A percentile compares a stretch with the other conserved stretches of the same genome.
Conservation (phyloP, 2,797 vertebrate genomes). For the Pelochelys cantorii region DNA sequence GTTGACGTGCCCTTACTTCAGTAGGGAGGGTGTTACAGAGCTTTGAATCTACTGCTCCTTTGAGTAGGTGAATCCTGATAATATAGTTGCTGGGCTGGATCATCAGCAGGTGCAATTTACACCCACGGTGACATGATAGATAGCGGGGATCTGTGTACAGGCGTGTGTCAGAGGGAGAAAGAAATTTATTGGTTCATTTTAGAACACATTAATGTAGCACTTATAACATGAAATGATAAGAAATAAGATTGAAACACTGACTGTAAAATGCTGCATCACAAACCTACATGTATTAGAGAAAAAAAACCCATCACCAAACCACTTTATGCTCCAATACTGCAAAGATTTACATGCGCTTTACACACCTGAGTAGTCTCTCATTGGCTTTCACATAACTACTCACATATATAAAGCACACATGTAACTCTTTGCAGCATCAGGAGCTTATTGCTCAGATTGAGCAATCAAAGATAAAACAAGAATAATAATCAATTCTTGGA, state of each 20-base stretch:
- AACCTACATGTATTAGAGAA: background rate
- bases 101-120: background rate
- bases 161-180: background rate
- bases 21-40: background rate
- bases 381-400: background rate
- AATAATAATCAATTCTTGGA: background rate
- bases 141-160: background rate
- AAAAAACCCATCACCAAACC: background rate
- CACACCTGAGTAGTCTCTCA: background rate
- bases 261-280: background rate
- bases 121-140: background rate
- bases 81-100: background rate
- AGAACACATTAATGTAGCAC: background rate
- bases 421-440: background rate
- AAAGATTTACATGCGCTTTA: background rate
- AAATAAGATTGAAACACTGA: background rate
- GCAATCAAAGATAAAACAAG: background rate
- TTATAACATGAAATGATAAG: background rate
- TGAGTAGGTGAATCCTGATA: background rate
- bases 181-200: background rate
- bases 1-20: background rate
- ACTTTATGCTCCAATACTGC: background rate
- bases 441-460: accelerated
- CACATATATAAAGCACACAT: background rate
- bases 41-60: background rate